Evolutionary conservation across 2,797 vertebrate genomes (phyloP).

Genomic region (Nyctalus aviator): DNA sequence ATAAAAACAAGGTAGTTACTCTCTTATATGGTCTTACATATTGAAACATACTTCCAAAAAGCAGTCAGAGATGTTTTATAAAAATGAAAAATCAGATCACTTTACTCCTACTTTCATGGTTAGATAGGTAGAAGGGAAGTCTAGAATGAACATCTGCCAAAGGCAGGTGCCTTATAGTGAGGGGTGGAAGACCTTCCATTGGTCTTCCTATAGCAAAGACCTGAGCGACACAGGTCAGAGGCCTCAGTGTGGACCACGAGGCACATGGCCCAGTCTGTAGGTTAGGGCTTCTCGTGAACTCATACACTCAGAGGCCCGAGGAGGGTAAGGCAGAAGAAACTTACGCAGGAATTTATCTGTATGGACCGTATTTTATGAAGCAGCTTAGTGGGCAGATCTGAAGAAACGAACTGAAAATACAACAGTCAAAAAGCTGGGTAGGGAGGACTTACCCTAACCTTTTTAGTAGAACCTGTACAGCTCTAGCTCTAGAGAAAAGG

Average conservation of each 20-base stretch:
- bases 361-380: not conserved
- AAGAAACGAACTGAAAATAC: not conserved
- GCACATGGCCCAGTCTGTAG: fast-evolving
- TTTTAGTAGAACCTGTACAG: not conserved
- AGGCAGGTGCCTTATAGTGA: not conserved
- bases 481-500: not conserved
- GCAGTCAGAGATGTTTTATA: not conserved
- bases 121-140: not conserved
- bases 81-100: not conserved
- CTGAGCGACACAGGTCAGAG: not conserved
- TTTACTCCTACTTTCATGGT: not conserved
- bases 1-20: constrained; percentile 65
- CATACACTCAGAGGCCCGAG: not conserved
- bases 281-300: not conserved
- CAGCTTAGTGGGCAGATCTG: not conserved
- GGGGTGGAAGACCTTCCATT: not conserved
- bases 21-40: not conserved
- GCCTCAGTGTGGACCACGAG: not conserved
- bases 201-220: not conserved
- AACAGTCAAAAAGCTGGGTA: not conserved
- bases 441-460: not conserved
- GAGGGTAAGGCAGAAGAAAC: not conserved
- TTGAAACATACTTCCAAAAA: not conserved
- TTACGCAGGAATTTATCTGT: not conserved
- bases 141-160: not conserved